Percentiles rank a stretch among this genome's conserved stretches.
phyloP scores from a whole-genome alignment of 1,140 invertebrate species.

The Pygmarrhopalites habei region DNA sequence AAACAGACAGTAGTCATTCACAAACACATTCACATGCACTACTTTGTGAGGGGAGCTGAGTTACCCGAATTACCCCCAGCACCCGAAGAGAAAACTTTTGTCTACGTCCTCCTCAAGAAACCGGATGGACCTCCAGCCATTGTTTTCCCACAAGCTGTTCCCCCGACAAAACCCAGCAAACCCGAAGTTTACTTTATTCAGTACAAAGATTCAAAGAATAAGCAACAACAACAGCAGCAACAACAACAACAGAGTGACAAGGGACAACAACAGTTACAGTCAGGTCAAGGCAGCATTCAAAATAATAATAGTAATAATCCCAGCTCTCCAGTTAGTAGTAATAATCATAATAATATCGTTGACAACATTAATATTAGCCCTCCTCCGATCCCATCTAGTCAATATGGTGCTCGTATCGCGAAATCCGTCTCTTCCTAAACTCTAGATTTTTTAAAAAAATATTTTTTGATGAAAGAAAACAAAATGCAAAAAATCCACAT shows the following conservation, averaged over 20 bases:
- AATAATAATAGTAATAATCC: neutral
- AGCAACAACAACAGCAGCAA: neutral
- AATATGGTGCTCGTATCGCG: slow-evolving; percentile 8
- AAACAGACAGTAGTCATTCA: slow-evolving; percentile 13
- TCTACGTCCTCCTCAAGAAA: slow-evolving; percentile 73
- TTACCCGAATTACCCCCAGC: slow-evolving; percentile 12
- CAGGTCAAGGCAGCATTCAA: no score
- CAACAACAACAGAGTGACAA: neutral
- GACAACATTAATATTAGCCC: no score
- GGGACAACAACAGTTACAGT: no score
- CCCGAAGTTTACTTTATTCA: slow-evolving; percentile 80
- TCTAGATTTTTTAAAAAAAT: no score
- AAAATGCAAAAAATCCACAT: no score
- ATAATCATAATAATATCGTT: no score
- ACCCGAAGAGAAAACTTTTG: slow-evolving; percentile 71
- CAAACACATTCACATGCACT: slow-evolving; percentile 15
- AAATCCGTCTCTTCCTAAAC: neutral
- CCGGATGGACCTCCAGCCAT: slow-evolving; percentile 72
- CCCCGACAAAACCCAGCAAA: slow-evolving; percentile 68
- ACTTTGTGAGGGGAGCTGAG: slow-evolving; percentile 4
- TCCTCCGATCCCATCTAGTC: slow-evolving; percentile 13
- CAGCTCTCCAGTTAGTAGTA: neutral
- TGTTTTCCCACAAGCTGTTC: slow-evolving; percentile 51
- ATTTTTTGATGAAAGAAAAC: no score
- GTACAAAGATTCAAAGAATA: slow-evolving; percentile 49